These are phyloP conservation scores for Gymnocypris eckloni DNA, from an alignment of 2,797 vertebrate species.

Conservation along the genomic window DNA sequence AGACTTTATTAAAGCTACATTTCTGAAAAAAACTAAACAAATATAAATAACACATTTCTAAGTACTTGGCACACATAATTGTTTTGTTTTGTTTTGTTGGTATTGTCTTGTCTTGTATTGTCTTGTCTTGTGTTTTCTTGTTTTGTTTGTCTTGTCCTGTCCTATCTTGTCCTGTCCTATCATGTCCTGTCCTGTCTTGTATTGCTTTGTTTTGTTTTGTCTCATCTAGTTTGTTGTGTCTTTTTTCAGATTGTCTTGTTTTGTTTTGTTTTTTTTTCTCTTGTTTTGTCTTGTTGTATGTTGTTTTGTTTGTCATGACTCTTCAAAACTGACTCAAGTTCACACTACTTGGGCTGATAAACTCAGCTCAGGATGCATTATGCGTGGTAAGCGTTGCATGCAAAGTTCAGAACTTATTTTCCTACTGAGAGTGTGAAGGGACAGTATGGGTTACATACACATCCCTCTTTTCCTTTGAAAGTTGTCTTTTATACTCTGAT, in stretches of 20 bases:
- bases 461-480: conserved; percentile 45
- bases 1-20: too few species aligned
- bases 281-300: too few species aligned
- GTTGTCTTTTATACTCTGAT: conserved; percentile 59
- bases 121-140: too few species aligned
- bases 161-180: too few species aligned
- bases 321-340: background rate
- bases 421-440: conserved; percentile 27
- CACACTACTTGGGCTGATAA: conserved; percentile 24
- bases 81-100: too few species aligned
- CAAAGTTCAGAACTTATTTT: conserved; percentile 16
- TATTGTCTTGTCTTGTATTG: too few species aligned
- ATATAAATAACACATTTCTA: background rate
- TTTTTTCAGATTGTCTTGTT: background rate
- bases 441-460: conserved; percentile 14
- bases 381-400: background rate
- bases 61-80: background rate
- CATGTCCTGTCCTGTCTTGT: too few species aligned
- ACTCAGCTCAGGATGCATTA: background rate
- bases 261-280: too few species aligned
- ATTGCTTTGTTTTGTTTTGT: background rate
- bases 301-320: background rate
- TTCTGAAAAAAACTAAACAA: too few species aligned
- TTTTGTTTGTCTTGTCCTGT: too few species aligned
- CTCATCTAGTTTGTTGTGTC: background rate